Percentiles rank a stretch among this genome's conserved stretches.
phyloP scores from a whole-genome alignment of 2,888 invertebrate genomes.

The Parnassius mnemosyne region DNA sequence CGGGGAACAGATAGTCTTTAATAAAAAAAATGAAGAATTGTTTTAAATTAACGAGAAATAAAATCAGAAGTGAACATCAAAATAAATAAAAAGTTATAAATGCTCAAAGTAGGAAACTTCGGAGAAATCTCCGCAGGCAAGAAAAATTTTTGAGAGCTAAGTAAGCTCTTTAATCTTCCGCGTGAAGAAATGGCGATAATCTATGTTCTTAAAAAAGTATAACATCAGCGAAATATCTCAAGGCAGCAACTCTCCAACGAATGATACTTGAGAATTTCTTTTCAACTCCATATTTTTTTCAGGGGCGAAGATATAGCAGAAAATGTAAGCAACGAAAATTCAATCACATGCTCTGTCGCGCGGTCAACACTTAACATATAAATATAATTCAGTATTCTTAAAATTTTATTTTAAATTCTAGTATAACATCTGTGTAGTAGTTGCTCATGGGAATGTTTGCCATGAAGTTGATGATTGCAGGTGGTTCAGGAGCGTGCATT shows the following conservation, averaged over 20 bases:
- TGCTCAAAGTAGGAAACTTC: not conserved
- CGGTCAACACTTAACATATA: not conserved
- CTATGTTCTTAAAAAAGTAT: constrained; percentile 21
- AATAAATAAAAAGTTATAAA: not conserved
- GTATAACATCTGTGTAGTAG: too few species aligned
- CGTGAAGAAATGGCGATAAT: constrained; percentile 21
- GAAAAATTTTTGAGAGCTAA: constrained; percentile 7
- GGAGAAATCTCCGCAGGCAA: not conserved
- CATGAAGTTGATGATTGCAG: too few species aligned
- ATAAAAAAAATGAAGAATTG: too few species aligned
- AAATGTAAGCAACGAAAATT: constrained; percentile 4
- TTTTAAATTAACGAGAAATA: too few species aligned
- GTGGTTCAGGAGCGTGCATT: too few species aligned
- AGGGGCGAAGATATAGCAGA: not conserved
- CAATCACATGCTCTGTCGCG: not conserved
- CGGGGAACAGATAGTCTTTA: too few species aligned
- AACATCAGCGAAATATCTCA: constrained; percentile 21
- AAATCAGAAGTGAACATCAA: too few species aligned
- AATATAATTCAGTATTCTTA: not conserved
- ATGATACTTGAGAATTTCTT: constrained; percentile 22
- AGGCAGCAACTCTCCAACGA: constrained; percentile 18
- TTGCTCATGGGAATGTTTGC: too few species aligned
- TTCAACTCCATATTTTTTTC: constrained; percentile 9
- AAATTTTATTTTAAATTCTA: too few species aligned
- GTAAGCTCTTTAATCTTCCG: constrained; percentile 16